Conservation (phyloP, 2,888 invertebrate genomes). For the Caenorhabditis sp. region DNA sequence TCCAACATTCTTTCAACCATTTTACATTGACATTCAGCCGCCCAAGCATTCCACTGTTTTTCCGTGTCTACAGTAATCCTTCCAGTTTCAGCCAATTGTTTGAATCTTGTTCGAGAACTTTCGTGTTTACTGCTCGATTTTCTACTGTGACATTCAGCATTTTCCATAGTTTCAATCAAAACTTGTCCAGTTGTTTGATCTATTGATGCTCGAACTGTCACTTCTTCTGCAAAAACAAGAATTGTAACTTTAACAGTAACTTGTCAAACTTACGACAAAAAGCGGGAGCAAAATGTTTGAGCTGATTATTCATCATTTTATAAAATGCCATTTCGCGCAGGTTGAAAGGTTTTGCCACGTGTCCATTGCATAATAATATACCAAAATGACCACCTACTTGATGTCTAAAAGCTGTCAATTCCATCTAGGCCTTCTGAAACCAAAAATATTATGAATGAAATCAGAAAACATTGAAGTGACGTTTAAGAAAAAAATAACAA, state of each 20-base stretch:
- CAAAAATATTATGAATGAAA: slow-evolving; percentile 17
- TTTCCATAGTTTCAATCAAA: slow-evolving; percentile 27
- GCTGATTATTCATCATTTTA: slow-evolving; percentile 55
- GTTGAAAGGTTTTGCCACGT: slow-evolving; percentile 69
- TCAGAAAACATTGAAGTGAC: no score
- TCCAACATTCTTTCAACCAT: slow-evolving; percentile 63
- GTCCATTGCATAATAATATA: slow-evolving; percentile 64
- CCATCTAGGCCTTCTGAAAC: slow-evolving; percentile 29
- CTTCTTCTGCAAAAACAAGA: slow-evolving; percentile 38
- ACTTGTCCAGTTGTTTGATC: slow-evolving; percentile 52
- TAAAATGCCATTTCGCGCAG: slow-evolving; percentile 68
- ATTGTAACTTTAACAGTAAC: no score
- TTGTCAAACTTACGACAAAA: slow-evolving; percentile 63
- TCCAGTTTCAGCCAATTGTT: slow-evolving; percentile 22
- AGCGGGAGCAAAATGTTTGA: slow-evolving; percentile 63
- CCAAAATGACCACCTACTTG: slow-evolving; percentile 68
- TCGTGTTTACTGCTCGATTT: slow-evolving; percentile 40
- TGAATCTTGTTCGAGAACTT: slow-evolving; percentile 31
- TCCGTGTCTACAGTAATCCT: slow-evolving; percentile 49
- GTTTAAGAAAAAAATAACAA: no score
- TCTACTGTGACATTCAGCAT: slow-evolving; percentile 33
- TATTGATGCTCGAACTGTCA: slow-evolving; percentile 38
- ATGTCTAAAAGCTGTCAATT: slow-evolving; percentile 45
- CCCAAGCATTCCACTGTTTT: slow-evolving; percentile 47
- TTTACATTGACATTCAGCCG: slow-evolving; percentile 52